Conservation (phyloP, 2,797 vertebrate genomes). For the Aselliscus stoliczkanus region DNA sequence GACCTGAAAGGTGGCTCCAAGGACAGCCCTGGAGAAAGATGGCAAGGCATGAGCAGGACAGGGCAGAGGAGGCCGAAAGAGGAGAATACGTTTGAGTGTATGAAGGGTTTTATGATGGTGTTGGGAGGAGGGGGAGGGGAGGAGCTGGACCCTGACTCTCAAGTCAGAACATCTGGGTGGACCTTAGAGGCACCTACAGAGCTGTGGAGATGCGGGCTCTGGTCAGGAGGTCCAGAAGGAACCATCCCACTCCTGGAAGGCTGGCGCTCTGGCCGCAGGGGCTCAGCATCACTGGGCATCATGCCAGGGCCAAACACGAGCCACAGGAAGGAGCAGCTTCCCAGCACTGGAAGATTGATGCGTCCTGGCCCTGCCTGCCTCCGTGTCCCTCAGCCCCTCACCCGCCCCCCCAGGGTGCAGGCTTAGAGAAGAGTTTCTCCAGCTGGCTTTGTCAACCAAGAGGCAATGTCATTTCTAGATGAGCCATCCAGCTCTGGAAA, state of each 20-base stretch:
- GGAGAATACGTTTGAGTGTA: not conserved
- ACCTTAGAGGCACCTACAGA: not conserved
- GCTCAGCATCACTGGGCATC: not conserved
- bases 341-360: not conserved
- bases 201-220: fast-evolving
- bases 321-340: not conserved
- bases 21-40: not conserved
- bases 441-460: not conserved
- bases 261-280: not conserved
- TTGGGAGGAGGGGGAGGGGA: fast-evolving
- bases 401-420: not conserved
- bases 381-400: not conserved
- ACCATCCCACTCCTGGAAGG: not conserved
- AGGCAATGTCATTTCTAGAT: slow-evolving; percentile 28
- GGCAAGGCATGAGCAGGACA: not conserved
- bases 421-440: not conserved
- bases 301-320: not conserved
- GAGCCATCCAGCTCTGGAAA: slow-evolving; percentile 49
- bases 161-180: not conserved
- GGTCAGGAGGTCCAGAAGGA: not conserved
- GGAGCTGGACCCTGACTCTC: not conserved
- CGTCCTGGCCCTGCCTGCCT: not conserved
- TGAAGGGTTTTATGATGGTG: not conserved
- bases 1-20: not conserved
- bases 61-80: not conserved